phyloP scores from a whole-genome alignment of 2,797 vertebrate genomes.

The Esox masquinongy region DNA sequence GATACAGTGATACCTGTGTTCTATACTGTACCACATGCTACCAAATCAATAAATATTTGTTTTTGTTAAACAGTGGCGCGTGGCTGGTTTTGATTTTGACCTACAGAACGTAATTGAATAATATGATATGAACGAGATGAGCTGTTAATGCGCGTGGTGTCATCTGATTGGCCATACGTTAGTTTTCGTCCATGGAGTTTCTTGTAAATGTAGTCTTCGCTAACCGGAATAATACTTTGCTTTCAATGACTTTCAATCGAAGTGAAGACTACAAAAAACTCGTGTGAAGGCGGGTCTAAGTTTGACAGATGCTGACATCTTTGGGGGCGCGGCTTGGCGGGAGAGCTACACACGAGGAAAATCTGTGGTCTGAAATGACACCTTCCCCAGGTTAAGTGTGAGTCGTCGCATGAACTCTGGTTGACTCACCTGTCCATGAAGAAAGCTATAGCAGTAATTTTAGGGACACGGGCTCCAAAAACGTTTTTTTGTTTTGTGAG shows the following conservation, averaged over 20 bases:
- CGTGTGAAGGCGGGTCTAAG: constrained; percentile 22
- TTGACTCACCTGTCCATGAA: neutral
- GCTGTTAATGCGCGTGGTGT: constrained; percentile 66
- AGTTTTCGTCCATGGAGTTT: neutral
- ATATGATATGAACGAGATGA: neutral
- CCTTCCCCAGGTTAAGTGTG: constrained; percentile 28
- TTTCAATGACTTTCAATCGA: rapidly evolving
- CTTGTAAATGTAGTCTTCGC: constrained; percentile 63
- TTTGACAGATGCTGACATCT: constrained; percentile 22
- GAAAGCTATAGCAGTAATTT: neutral
- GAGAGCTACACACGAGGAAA: neutral
- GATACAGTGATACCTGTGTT: neutral
- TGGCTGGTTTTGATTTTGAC: neutral
- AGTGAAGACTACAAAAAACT: constrained; percentile 57
- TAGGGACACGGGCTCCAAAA: neutral
- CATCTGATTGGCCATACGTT: constrained; percentile 62
- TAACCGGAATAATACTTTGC: rapidly evolving
- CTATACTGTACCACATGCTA: neutral
- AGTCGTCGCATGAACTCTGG: neutral
- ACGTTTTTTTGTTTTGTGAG: neutral
- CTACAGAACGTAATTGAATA: neutral
- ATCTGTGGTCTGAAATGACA: constrained; percentile 35
- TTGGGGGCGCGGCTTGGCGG: constrained; percentile 50
- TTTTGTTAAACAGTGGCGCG: neutral
- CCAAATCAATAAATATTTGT: neutral